These are phyloP conservation scores for Poeciliopsis infans DNA, from an alignment of 2,797 vertebrate species.

Conservation along the genomic window DNA sequence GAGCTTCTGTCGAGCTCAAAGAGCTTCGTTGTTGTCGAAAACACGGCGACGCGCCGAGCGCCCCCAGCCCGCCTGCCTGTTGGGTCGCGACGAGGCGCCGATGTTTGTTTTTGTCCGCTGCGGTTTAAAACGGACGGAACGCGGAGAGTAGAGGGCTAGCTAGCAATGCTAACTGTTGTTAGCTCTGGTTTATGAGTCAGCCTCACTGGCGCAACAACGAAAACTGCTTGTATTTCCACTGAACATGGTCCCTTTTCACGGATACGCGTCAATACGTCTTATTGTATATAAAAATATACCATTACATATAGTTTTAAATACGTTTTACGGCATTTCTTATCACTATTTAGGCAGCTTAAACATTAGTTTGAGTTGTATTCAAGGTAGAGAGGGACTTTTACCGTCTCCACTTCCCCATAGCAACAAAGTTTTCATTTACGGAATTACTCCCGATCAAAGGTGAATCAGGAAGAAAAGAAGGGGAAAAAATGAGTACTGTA, in stretches of 20 bases:
- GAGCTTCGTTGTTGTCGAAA: background rate
- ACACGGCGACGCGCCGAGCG: background rate
- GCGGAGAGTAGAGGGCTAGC: background rate
- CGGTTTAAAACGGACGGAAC: too few species aligned
- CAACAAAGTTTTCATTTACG: background rate
- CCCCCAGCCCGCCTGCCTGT: background rate
- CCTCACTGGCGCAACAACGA: background rate
- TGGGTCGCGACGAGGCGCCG: fast-evolving
- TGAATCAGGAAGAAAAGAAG: background rate
- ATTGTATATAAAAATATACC: background rate
- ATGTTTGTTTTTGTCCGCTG: background rate
- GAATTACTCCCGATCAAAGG: background rate
- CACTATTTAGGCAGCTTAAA: background rate
- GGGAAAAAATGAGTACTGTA: background rate
- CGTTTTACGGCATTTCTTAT: too few species aligned
- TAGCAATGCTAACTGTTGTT: background rate
- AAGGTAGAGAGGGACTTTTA: background rate
- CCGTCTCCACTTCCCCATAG: background rate
- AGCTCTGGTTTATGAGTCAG: background rate
- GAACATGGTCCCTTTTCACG: background rate
- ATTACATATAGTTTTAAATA: background rate
- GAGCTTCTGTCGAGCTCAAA: constrained; percentile 4
- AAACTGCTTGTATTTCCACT: background rate
- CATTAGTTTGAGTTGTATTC: background rate
- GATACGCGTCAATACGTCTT: background rate